Percentiles rank a stretch among this genome's conserved stretches.
Conservation (phyloP, 2,888 invertebrate genomes). For the Ptilodon capucinus region DNA sequence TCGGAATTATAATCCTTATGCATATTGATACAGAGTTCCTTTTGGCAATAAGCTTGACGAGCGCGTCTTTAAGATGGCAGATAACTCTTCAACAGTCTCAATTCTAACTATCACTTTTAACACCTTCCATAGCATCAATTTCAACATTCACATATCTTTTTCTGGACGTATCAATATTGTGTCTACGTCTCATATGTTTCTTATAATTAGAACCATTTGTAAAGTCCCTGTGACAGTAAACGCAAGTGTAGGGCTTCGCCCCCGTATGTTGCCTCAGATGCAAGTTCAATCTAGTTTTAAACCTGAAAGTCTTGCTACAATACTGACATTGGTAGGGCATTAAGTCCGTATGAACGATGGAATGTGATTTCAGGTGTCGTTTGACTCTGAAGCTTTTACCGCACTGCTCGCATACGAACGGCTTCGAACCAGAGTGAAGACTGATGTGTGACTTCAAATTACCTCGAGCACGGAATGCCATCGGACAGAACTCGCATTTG, state of each 20-base stretch:
- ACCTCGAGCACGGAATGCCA: constrained; percentile 69
- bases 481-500: constrained; percentile 70
- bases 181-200: constrained; percentile 74
- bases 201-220: constrained; percentile 77
- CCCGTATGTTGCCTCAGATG: constrained; percentile 76
- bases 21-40: no score
- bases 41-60: no score
- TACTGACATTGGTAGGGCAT: constrained; percentile 70
- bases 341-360: constrained; percentile 72
- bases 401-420: constrained; percentile 75
- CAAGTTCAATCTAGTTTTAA: constrained; percentile 69
- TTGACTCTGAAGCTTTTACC: constrained; percentile 73
- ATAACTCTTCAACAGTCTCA: neutral
- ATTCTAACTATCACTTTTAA: constrained; percentile 1
- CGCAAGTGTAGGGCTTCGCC: constrained; percentile 70
- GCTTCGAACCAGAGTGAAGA: constrained; percentile 67
- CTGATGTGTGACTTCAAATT: constrained; percentile 69
- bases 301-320: constrained; percentile 72
- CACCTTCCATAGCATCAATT: neutral
- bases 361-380: constrained; percentile 74
- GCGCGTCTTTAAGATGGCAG: no score
- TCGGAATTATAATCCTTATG: no score
- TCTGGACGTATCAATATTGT: constrained; percentile 68
- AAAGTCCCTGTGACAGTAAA: constrained; percentile 68
- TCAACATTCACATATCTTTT: constrained; percentile 49